phyloP scores from a whole-genome alignment of 2,888 invertebrate species.

The Trichogramma evanescens region DNA sequence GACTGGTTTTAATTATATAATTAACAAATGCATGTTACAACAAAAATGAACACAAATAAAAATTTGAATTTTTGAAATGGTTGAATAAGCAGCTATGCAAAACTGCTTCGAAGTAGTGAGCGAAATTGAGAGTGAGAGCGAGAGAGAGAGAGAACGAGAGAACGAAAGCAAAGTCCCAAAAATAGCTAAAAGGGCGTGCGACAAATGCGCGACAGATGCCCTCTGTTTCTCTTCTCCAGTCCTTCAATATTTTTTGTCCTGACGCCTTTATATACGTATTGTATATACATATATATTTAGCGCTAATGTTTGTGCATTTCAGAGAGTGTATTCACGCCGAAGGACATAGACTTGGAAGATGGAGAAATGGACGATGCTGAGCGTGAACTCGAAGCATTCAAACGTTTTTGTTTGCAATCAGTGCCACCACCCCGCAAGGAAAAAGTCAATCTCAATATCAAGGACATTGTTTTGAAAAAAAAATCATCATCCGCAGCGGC shows the following conservation, averaged over 20 bases:
- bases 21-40: too few species aligned
- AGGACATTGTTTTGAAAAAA: slow-evolving; percentile 66
- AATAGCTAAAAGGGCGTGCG: slow-evolving; percentile 20
- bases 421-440: slow-evolving; percentile 71
- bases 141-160: neutral
- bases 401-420: slow-evolving; percentile 78
- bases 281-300: neutral
- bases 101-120: too few species aligned
- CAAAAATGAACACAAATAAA: too few species aligned
- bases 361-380: slow-evolving; percentile 74
- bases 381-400: slow-evolving; percentile 78
- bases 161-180: slow-evolving; percentile 9
- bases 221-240: slow-evolving; percentile 27
- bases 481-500: slow-evolving; percentile 45
- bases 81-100: too few species aligned
- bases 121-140: too few species aligned
- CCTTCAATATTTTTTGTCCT: slow-evolving; percentile 25
- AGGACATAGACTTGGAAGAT: slow-evolving; percentile 69
- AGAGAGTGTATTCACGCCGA: slow-evolving; percentile 72
- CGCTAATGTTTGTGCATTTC: slow-evolving; percentile 32
- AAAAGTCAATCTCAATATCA: slow-evolving; percentile 71
- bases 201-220: slow-evolving; percentile 23
- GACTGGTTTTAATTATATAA: too few species aligned
- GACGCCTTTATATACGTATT: neutral
- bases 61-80: too few species aligned